Evolutionary conservation across 2,797 vertebrate genomes (phyloP).

Genomic region (Rhinichthys osculus): DNA sequence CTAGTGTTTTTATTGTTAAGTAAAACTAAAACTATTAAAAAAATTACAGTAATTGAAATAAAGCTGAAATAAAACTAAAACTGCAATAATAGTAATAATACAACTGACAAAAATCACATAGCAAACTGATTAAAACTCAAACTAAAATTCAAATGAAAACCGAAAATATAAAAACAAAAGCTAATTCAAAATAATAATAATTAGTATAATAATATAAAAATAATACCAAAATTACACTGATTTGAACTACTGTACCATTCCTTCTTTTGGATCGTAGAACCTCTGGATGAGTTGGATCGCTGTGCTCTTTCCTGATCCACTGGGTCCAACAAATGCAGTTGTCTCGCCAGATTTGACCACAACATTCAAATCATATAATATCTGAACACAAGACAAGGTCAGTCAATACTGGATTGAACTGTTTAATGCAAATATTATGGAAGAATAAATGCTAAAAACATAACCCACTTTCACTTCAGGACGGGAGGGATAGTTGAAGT

Average conservation of each 20-base stretch:
- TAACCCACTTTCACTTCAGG: slow-evolving; percentile 87
- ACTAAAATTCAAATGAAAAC: neutral
- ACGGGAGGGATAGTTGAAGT: slow-evolving; percentile 91
- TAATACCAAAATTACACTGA: neutral
- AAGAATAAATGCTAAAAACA: neutral
- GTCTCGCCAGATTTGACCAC: slow-evolving; percentile 77
- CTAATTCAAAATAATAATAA: neutral
- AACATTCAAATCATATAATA: slow-evolving; percentile 77
- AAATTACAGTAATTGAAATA: neutral
- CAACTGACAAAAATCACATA: neutral
- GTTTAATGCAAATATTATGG: neutral
- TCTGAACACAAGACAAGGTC: slow-evolving; percentile 67
- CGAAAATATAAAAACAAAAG: neutral
- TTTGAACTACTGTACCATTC: slow-evolving; percentile 74
- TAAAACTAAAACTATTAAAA: neutral
- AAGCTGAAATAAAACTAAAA: neutral
- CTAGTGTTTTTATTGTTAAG: neutral
- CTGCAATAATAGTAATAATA: neutral
- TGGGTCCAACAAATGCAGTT: slow-evolving; percentile 83
- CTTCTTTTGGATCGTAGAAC: slow-evolving; percentile 81
- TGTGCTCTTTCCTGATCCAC: slow-evolving; percentile 83
- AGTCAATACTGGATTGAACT: neutral
- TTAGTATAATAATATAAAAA: neutral
- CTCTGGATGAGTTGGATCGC: slow-evolving; percentile 81
- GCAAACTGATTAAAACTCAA: neutral